Conservation (phyloP, 2,888 invertebrate genomes). For the Agriopis aurantiaria region DNA sequence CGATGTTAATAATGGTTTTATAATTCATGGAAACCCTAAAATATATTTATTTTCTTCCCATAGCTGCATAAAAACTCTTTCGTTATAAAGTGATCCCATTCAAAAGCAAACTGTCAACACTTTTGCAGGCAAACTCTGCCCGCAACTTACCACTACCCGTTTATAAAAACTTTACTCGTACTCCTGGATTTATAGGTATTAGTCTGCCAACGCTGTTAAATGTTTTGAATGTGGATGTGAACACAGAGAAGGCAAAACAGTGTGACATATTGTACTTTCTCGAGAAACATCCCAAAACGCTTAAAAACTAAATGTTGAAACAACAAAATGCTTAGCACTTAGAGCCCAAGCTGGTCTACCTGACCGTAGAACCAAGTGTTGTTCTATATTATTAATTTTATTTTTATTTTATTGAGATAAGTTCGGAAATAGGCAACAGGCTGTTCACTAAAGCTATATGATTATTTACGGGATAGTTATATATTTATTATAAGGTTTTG, state of each 20-base stretch:
- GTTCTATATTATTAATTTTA: too few species aligned
- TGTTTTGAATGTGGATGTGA: constrained; percentile 26
- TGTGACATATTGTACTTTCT: not conserved
- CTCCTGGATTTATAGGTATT: constrained; percentile 28
- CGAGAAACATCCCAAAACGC: not conserved
- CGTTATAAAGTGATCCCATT: constrained; percentile 9
- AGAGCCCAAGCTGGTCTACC: too few species aligned
- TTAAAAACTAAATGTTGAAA: too few species aligned
- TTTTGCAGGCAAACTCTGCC: not conserved
- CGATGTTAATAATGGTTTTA: not conserved
- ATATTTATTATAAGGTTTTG: too few species aligned
- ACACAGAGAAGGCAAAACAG: constrained; percentile 5
- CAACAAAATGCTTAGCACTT: too few species aligned
- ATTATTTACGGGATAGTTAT: too few species aligned
- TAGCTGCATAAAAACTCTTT: not conserved
- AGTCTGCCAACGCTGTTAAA: constrained; percentile 26
- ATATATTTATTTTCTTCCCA: not conserved
- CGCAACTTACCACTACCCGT: not conserved
- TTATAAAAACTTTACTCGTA: constrained; percentile 27
- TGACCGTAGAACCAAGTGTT: too few species aligned
- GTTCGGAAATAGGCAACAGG: too few species aligned
- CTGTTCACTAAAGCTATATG: too few species aligned
- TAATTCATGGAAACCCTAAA: not conserved
- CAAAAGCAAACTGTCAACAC: constrained; percentile 12
- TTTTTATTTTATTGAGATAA: too few species aligned